Evolutionary conservation across 2,113 vertebrate genomes (phyloP).

Genomic region (Illadopsis cleaveri): DNA sequence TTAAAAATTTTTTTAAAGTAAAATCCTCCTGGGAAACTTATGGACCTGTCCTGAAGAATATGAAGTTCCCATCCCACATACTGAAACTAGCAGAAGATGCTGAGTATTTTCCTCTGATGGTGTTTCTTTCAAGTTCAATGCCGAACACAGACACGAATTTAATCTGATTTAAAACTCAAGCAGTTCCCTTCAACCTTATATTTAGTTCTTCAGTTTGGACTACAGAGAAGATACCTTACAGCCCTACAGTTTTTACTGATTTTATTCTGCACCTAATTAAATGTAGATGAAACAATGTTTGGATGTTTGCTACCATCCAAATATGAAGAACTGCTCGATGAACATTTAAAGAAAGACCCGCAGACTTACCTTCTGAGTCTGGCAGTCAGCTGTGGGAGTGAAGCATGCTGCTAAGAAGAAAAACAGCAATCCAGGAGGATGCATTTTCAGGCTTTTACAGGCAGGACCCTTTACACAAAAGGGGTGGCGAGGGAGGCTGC

Average conservation of each 20-base stretch:
- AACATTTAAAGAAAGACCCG: background rate
- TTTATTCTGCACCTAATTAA: background rate
- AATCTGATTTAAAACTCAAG: background rate
- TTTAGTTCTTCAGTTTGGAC: background rate
- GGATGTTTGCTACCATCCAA: rapidly evolving
- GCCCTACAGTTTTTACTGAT: background rate
- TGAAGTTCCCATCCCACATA: background rate
- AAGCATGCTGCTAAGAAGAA: slow-evolving; percentile 40
- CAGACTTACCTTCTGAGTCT: slow-evolving; percentile 51
- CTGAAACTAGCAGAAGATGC: background rate
- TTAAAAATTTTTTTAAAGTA: background rate
- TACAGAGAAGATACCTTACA: background rate
- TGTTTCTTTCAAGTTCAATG: background rate
- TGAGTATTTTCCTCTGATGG: background rate
- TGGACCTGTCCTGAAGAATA: background rate
- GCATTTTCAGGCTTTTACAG: slow-evolving; percentile 52
- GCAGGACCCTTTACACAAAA: slow-evolving; percentile 37
- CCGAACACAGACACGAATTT: background rate
- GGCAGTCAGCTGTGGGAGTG: slow-evolving; percentile 25
- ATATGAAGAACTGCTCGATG: background rate
- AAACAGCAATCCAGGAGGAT: slow-evolving; percentile 51
- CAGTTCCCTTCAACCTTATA: background rate
- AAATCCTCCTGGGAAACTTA: background rate
- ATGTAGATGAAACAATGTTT: background rate
- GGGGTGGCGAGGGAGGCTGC: background rate